phyloP scores from a whole-genome alignment of 1,140 invertebrate genomes.

The Drosophila orena region DNA sequence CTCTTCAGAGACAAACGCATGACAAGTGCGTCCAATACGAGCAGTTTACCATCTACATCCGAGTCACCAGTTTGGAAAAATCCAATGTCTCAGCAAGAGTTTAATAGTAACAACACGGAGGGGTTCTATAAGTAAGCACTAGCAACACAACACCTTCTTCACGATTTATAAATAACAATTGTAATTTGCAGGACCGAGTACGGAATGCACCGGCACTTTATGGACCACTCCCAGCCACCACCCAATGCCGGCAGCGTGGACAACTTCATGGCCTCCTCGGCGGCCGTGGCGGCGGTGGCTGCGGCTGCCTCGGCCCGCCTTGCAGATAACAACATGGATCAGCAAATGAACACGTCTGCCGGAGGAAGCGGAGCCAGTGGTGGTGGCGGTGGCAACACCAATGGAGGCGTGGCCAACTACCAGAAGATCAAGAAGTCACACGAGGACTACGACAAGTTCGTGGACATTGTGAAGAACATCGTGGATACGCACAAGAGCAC shows the following conservation, averaged over 20 bases:
- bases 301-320: slow-evolving; percentile 74
- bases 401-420: slow-evolving; percentile 77
- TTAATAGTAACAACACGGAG: slow-evolving; percentile 83
- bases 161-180: background rate
- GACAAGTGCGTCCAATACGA: slow-evolving; percentile 80
- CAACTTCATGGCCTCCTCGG: slow-evolving; percentile 81
- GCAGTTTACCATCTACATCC: slow-evolving; percentile 81
- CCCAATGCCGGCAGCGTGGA: slow-evolving; percentile 78
- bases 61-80: slow-evolving; percentile 84
- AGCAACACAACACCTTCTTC: no score
- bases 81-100: slow-evolving; percentile 85
- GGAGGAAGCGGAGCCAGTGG: slow-evolving; percentile 64
- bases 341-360: slow-evolving; percentile 67
- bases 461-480: slow-evolving; percentile 83
- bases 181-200: slow-evolving; percentile 73
- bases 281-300: slow-evolving; percentile 79
- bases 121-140: slow-evolving; percentile 80
- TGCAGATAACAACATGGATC: slow-evolving; percentile 78
- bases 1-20: slow-evolving; percentile 80
- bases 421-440: slow-evolving; percentile 83
- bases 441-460: slow-evolving; percentile 83
- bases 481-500: slow-evolving; percentile 81
- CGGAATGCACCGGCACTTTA: slow-evolving; percentile 84
- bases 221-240: slow-evolving; percentile 82
- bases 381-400: slow-evolving; percentile 69